A percentile compares a stretch with the other conserved stretches of the same genome.
Evolutionary conservation across 2,113 vertebrate genomes (phyloP).

Genomic region (Neogobius melanostomus): DNA sequence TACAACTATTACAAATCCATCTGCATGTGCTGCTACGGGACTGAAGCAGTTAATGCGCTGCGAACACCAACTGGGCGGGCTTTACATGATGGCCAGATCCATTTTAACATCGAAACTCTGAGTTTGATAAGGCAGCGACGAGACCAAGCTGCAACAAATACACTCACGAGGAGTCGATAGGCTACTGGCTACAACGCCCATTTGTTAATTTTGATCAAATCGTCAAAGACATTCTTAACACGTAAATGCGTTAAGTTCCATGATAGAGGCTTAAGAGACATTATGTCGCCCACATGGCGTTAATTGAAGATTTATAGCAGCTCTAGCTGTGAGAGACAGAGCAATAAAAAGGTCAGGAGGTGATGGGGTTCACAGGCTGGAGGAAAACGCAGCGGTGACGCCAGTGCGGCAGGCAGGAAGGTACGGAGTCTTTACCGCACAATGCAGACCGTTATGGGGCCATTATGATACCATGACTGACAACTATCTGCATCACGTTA

Average conservation of each 20-base stretch:
- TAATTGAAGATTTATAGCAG: conserved; percentile 35
- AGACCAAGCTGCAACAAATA: too few species aligned
- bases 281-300: conserved; percentile 9
- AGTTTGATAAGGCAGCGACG: too few species aligned
- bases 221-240: too few species aligned
- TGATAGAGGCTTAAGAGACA: conserved; percentile 32
- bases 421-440: neutral
- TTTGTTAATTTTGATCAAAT: too few species aligned
- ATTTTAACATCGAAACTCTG: neutral
- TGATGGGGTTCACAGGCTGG: conserved; percentile 49
- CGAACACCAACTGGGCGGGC: neutral
- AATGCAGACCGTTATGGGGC: neutral
- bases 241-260: conserved; percentile 1
- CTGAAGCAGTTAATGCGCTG: neutral
- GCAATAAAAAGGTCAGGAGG: conserved; percentile 48
- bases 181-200: too few species aligned
- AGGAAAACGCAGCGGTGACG: conserved; percentile 58
- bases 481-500: neutral
- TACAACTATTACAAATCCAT: conserved; percentile 16
- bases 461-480: neutral
- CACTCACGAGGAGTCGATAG: too few species aligned
- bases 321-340: conserved; percentile 45
- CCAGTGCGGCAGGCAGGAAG: conserved; percentile 38
- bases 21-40: neutral
- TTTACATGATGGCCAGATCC: neutral